phyloP scores from a whole-genome alignment of 2,888 invertebrate genomes.

The Fragum fragum region DNA sequence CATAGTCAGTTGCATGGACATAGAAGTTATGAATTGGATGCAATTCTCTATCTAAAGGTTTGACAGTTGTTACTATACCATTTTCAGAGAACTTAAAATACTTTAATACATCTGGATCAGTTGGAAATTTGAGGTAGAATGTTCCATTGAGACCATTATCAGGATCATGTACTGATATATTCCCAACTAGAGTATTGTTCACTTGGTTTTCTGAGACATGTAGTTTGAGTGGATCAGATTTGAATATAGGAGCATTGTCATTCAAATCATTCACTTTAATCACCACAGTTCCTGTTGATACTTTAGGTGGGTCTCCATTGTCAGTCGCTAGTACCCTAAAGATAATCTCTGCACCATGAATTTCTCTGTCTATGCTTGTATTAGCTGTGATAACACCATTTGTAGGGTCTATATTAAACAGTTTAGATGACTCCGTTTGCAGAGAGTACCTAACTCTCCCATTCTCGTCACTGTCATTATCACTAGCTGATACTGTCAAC shows the following conservation, averaged over 20 bases:
- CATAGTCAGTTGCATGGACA: slow-evolving; percentile 78
- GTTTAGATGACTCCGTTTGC: slow-evolving; percentile 61
- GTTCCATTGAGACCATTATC: slow-evolving; percentile 76
- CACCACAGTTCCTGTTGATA: slow-evolving; percentile 73
- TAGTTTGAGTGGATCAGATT: slow-evolving; percentile 64
- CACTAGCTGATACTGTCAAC: slow-evolving; percentile 76
- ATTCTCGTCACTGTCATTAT: slow-evolving; percentile 77
- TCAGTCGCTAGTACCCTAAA: slow-evolving; percentile 78
- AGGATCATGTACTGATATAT: slow-evolving; percentile 73
- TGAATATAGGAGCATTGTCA: slow-evolving; percentile 78
- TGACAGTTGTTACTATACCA: slow-evolving; percentile 69
- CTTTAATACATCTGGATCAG: slow-evolving; percentile 50
- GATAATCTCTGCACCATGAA: slow-evolving; percentile 51
- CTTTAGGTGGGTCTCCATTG: slow-evolving; percentile 65
- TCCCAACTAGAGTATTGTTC: slow-evolving; percentile 70
- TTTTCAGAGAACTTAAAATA: slow-evolving; percentile 57
- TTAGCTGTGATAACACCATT: slow-evolving; percentile 77
- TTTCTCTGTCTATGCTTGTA: slow-evolving; percentile 77
- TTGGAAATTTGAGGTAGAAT: slow-evolving; percentile 58
- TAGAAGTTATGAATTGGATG: slow-evolving; percentile 71
- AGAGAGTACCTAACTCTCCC: slow-evolving; percentile 73
- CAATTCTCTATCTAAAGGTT: slow-evolving; percentile 74
- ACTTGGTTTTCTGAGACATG: slow-evolving; percentile 71
- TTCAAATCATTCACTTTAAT: slow-evolving; percentile 77
- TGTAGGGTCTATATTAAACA: slow-evolving; percentile 73